Conservation (phyloP, 2,888 invertebrate genomes). For the Drosophila macrospina region DNA sequence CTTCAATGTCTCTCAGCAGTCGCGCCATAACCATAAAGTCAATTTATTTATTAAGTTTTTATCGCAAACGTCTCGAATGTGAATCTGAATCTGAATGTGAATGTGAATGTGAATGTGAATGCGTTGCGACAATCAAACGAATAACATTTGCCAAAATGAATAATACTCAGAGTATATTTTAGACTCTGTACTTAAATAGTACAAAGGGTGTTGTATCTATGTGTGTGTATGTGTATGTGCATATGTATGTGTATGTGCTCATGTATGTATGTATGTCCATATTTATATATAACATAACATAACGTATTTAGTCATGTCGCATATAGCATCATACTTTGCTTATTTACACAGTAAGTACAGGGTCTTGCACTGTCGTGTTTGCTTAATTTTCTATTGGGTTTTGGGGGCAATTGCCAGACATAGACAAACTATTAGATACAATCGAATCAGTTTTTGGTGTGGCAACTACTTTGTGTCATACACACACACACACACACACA, state of each 20-base stretch:
- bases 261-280: too few species aligned
- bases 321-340: too few species aligned
- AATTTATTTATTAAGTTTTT: slow-evolving; percentile 81
- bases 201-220: too few species aligned
- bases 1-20: slow-evolving; percentile 38
- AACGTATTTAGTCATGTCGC: too few species aligned
- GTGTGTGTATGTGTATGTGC: too few species aligned
- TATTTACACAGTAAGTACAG: too few species aligned
- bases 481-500: slow-evolving; percentile 7
- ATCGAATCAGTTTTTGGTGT: slow-evolving; percentile 27
- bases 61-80: slow-evolving; percentile 74
- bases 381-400: neutral
- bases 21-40: slow-evolving; percentile 79
- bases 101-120: slow-evolving; percentile 39
- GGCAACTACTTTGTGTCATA: slow-evolving; percentile 23
- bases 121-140: slow-evolving; percentile 39
- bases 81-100: slow-evolving; percentile 40
- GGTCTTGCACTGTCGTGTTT: too few species aligned
- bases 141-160: slow-evolving; percentile 40
- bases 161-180: slow-evolving; percentile 20
- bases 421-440: slow-evolving; percentile 30
- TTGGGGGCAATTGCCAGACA: slow-evolving; percentile 13
- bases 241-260: too few species aligned
- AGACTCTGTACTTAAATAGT: too few species aligned
- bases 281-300: too few species aligned